These are phyloP conservation scores for Bombyx huttoni DNA, from an alignment of 2,888 invertebrate genomes.

Conservation along the genomic window DNA sequence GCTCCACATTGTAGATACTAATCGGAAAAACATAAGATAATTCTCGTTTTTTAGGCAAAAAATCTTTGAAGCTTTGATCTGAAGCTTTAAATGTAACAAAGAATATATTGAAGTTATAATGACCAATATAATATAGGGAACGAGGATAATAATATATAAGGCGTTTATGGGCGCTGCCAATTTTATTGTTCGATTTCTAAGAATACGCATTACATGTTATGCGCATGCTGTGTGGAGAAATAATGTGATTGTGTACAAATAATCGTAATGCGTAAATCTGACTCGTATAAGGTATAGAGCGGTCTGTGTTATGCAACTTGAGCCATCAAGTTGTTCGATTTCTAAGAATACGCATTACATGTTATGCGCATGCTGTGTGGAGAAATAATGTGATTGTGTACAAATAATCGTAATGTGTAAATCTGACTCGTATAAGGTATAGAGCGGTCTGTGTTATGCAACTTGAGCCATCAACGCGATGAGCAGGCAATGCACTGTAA, in stretches of 20 bases:
- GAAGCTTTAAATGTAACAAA: background rate
- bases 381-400: conserved; percentile 43
- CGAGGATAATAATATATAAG: conserved; percentile 23
- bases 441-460: conserved; percentile 47
- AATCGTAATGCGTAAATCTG: conserved; percentile 25
- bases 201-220: conserved; percentile 30
- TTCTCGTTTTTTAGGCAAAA: too few species aligned
- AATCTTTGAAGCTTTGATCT: background rate
- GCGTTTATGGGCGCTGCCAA: conserved; percentile 29
- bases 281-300: conserved; percentile 22
- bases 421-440: conserved; percentile 17
- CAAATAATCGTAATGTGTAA: conserved; percentile 36
- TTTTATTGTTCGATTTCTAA: conserved; percentile 26
- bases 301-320: conserved; percentile 49
- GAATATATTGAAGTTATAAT: background rate
- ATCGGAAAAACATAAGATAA: background rate
- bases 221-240: conserved; percentile 34
- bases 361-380: conserved; percentile 31
- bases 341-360: conserved; percentile 32
- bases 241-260: conserved; percentile 48
- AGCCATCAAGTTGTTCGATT: too few species aligned
- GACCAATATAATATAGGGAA: background rate
- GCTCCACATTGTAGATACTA: background rate
- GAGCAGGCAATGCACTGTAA: conserved; percentile 36
- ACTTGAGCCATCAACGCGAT: conserved; percentile 27